Evolutionary conservation across 2,113 vertebrate species (phyloP).

Genomic region (Nicator chloris): DNA sequence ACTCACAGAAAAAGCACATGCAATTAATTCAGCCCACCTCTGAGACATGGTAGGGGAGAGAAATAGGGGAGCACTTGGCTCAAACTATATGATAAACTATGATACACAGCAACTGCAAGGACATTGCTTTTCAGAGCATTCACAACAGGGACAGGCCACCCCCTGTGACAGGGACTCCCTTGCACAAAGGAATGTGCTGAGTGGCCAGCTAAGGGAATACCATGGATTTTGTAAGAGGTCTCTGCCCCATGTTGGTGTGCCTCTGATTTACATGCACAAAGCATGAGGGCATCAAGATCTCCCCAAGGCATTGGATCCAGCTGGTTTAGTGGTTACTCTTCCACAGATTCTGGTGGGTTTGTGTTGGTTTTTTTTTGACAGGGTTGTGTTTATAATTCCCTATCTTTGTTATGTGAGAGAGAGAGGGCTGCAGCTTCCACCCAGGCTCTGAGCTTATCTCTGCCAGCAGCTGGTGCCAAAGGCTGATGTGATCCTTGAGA

Average conservation of each 20-base stretch:
- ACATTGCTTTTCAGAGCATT: not conserved
- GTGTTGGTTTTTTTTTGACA: not conserved
- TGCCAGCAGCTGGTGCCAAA: no score
- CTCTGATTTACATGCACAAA: not conserved
- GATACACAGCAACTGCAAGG: not conserved
- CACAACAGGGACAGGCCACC: not conserved
- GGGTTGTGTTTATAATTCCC: no score
- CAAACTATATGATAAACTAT: not conserved
- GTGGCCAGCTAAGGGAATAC: not conserved
- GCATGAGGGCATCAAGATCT: not conserved
- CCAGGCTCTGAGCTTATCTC: no score
- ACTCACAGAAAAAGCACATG: not conserved
- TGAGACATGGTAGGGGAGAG: not conserved
- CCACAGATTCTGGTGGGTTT: not conserved
- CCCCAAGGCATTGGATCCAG: not conserved
- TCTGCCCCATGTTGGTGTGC: accelerated
- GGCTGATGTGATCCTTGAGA: no score
- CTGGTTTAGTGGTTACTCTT: not conserved
- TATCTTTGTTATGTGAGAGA: no score
- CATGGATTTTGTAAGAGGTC: not conserved
- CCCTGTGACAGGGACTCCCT: not conserved
- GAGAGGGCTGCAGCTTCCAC: no score
- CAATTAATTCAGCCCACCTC: not conserved
- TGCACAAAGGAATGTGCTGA: not conserved
- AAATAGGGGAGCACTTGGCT: not conserved